Base-by-base conservation (phyloP, 2,797 vertebrate species). In the Sparidentex hasta region DNA sequence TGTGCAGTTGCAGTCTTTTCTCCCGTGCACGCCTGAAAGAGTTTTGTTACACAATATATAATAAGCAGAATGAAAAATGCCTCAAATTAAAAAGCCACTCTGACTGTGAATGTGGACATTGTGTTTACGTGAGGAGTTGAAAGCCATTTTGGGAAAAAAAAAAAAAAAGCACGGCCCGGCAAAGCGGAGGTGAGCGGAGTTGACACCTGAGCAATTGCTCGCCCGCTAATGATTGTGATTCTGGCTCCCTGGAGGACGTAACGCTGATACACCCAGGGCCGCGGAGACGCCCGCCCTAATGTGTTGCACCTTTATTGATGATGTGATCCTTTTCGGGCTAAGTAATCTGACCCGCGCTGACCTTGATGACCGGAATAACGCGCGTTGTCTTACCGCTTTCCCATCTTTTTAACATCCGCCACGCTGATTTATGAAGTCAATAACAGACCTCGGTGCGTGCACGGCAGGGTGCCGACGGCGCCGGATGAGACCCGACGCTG, bases 11-110 rank as follows among this genome's bases (percentile, higher is more conserved):
- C 57, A 51, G 74, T 82, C 7, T 7, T 14, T 14, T 14, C 62
- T 29, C 48, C 58, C 11, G 18, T 23, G 18, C 41, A 2, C 46
- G 67, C 47, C 21, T 14, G 33, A 71, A 87, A 83, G 69, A 58
- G 69, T 76, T 70, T 88, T 92, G 70, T 85, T 83, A 88, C 72
- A 79, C 66, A 71, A 77, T 79, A 87, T 84, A 87, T 84, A 75
- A 88, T 83, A 78, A 81, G 66, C 58, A 55, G 59, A 80, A 77
- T 83, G 85, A 89, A 86, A 90, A 90, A 93, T 87, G 59, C 8
- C 41, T 80, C 17, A 63, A 77, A 91, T 90, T 88, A 90, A 85
- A 88, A 82, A 82, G 47, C 57, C 56, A 65, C 83, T 82, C 46
- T 33, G 18, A 71, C n/a, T 38, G 25, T 68, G 64, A 79, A 84